Evolutionary conservation across 2,888 invertebrate species (phyloP).

Genomic region (Lithophane ornitopus): DNA sequence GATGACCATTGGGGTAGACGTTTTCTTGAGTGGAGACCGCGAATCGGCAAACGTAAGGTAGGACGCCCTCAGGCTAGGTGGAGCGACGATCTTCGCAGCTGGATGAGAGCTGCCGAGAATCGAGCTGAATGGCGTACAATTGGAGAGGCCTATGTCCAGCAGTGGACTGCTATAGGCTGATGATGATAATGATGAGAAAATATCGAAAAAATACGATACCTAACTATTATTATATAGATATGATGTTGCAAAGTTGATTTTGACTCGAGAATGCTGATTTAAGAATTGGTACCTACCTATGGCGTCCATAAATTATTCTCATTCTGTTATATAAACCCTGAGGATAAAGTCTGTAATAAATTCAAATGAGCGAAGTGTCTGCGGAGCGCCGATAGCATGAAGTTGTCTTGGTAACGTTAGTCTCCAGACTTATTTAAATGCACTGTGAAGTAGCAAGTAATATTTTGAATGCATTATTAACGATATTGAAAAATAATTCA

Average conservation of each 20-base stretch:
- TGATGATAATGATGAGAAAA: no score
- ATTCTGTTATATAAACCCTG: neutral
- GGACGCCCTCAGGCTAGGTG: no score
- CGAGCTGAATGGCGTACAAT: no score
- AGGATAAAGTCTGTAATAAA: slow-evolving; percentile 35
- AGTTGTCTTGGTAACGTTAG: slow-evolving; percentile 14
- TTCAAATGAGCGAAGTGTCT: slow-evolving; percentile 42
- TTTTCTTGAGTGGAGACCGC: no score
- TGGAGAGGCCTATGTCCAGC: no score
- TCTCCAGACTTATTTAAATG: slow-evolving; percentile 21
- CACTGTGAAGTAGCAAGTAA: neutral
- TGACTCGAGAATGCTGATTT: neutral
- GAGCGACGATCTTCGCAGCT: no score
- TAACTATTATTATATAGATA: no score
- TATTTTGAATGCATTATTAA: neutral
- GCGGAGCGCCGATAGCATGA: slow-evolving; percentile 28
- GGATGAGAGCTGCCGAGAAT: no score
- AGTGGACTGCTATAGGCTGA: no score
- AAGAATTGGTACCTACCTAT: neutral
- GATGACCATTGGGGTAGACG: no score
- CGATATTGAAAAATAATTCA: neutral
- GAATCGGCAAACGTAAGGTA: no score
- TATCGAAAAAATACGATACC: no score
- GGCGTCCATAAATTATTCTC: slow-evolving; percentile 4
- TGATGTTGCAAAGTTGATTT: neutral